phyloP scores from a whole-genome alignment of 2,888 invertebrate species.

The Nudaria mundana region DNA sequence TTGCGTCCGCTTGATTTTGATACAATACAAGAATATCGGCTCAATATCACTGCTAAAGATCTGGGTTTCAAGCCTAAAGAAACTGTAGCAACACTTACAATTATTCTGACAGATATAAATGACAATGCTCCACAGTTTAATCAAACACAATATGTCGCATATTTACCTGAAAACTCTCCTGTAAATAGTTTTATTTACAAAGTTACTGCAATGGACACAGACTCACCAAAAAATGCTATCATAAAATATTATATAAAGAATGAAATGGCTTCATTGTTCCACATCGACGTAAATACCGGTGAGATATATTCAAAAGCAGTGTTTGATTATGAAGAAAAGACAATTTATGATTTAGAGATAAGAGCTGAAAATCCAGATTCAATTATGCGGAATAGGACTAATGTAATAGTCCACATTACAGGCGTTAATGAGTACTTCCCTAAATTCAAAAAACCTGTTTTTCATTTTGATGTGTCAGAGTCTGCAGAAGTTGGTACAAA shows the following conservation, averaged over 20 bases:
- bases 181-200: conserved; percentile 87
- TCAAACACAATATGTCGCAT: conserved; percentile 87
- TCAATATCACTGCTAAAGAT: conserved; percentile 94
- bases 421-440: conserved; percentile 95
- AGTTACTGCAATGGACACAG: conserved; percentile 90
- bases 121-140: conserved; percentile 95
- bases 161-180: conserved; percentile 91
- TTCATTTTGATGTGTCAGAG: conserved; percentile 96
- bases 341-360: conserved; percentile 87
- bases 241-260: conserved; percentile 91
- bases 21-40: conserved; percentile 88
- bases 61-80: conserved; percentile 89
- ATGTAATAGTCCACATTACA: conserved; percentile 87
- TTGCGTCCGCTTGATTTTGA: conserved; percentile 93
- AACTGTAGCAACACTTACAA: conserved; percentile 90
- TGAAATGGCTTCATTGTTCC: conserved; percentile 87
- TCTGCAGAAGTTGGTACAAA: conserved; percentile 92
- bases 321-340: conserved; percentile 94
- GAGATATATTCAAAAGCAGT: conserved; percentile 86
- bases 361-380: conserved; percentile 94
- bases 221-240: conserved; percentile 93
- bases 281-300: conserved; percentile 89
- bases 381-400: conserved; percentile 87
- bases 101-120: conserved; percentile 95
- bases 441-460: conserved; percentile 92